phyloP scores from a whole-genome alignment of 2,797 vertebrate species.

The Gymnothorax javanicus region DNA sequence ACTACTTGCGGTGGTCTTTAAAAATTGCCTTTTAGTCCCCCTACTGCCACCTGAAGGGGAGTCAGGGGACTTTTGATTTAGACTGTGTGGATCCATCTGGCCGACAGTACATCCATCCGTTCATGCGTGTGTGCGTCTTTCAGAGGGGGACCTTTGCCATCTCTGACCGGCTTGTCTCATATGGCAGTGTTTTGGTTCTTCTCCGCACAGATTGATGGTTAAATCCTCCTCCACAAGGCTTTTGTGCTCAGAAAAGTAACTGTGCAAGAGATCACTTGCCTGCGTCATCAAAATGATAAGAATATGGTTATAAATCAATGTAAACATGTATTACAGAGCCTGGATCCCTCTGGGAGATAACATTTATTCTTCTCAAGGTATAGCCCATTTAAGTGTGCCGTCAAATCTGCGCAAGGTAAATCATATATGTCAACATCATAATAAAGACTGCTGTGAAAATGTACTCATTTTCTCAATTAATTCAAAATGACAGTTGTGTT shows the following conservation, averaged over 20 bases:
- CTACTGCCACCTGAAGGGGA: too few relatives aligned
- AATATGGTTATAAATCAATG: slow-evolving; percentile 25
- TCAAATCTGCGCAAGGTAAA: slow-evolving; percentile 63
- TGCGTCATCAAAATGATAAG: slow-evolving; percentile 21
- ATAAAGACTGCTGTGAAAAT: slow-evolving; percentile 59
- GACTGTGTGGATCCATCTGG: too few relatives aligned
- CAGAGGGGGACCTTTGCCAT: too few relatives aligned
- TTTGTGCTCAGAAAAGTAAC: background rate
- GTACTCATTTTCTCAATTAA: slow-evolving; percentile 74
- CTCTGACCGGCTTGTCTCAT: too few relatives aligned
- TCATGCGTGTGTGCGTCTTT: too few relatives aligned
- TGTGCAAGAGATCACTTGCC: background rate
- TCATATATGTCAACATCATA: slow-evolving; percentile 67
- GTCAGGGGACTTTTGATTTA: too few relatives aligned
- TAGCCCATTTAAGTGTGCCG: slow-evolving; percentile 63
- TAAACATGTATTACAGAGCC: slow-evolving; percentile 39
- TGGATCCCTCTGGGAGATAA: slow-evolving; percentile 37
- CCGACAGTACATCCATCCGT: too few relatives aligned
- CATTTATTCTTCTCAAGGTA: slow-evolving; percentile 47
- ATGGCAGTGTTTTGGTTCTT: background rate
- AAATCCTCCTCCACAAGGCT: background rate
- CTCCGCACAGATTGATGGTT: background rate
- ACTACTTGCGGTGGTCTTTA: too few relatives aligned
- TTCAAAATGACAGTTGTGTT: slow-evolving; percentile 72
- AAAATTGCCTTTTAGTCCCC: too few relatives aligned